phyloP scores from a whole-genome alignment of 2,797 vertebrate species.

The Helicolenus hilgendorfi region DNA sequence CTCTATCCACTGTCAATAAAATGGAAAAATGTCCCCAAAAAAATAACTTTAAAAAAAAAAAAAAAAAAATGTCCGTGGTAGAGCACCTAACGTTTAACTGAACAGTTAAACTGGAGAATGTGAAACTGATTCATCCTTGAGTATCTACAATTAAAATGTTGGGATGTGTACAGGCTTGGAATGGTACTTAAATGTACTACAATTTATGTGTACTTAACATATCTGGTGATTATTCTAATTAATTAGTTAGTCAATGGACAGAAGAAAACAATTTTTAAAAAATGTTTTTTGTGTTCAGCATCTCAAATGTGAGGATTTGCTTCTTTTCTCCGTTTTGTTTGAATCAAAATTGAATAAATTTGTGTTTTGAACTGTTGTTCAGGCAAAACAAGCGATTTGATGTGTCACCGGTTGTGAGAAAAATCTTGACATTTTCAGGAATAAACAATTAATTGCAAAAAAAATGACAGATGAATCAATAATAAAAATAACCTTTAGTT shows the following conservation, averaged over 20 bases:
- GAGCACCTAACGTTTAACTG: constrained; percentile 6
- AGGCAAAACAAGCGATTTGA: background rate
- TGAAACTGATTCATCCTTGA: background rate
- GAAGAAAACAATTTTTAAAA: background rate
- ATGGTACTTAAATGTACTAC: background rate
- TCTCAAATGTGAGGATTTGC: background rate
- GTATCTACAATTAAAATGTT: background rate
- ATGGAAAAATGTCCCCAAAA: too few relatives aligned
- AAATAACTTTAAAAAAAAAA: too few relatives aligned
- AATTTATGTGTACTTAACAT: background rate
- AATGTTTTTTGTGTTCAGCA: too few relatives aligned
- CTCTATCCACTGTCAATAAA: too few relatives aligned
- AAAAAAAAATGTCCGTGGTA: constrained; percentile 14
- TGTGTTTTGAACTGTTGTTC: background rate
- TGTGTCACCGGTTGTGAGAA: background rate
- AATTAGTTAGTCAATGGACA: background rate
- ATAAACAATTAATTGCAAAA: background rate
- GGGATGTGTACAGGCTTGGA: background rate
- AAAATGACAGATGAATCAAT: background rate
- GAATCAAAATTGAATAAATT: background rate
- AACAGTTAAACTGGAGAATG: background rate
- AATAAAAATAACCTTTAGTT: background rate
- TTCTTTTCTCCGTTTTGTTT: background rate
- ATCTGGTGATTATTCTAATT: background rate
- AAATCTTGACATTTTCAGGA: background rate